phyloP scores from a whole-genome alignment of 1,140 invertebrate species.

The Pectinophora gossypiella region DNA sequence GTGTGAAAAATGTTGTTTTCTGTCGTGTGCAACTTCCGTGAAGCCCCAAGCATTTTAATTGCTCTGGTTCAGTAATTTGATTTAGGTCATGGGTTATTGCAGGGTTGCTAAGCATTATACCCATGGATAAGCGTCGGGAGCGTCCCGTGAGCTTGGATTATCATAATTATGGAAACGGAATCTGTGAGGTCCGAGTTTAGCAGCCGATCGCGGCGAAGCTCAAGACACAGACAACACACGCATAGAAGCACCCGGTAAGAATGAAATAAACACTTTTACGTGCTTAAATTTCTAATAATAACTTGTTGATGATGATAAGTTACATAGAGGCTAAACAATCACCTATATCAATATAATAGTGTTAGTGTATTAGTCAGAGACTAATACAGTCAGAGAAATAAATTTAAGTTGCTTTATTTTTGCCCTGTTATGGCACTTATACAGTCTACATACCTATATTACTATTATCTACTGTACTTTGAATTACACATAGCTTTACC shows the following conservation, averaged over 20 bases:
- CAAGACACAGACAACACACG: constrained; percentile 76
- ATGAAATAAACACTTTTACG: no score
- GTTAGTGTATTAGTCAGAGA: no score
- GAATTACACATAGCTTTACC: no score
- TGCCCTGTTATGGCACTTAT: no score
- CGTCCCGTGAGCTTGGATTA: constrained; percentile 22
- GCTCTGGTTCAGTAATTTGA: constrained; percentile 47
- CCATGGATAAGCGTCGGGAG: constrained; percentile 48
- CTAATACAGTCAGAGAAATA: no score
- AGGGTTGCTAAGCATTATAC: constrained; percentile 39
- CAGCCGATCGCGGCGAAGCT: constrained; percentile 77
- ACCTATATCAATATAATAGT: no score
- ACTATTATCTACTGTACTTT: no score
- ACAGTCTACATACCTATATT: no score
- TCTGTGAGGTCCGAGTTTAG: constrained; percentile 79
- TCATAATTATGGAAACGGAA: constrained; percentile 77
- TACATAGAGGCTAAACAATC: no score
- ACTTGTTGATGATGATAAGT: no score
- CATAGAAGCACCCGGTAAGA: constrained; percentile 77
- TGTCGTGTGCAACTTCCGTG: constrained; percentile 39
- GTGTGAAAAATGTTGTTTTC: constrained; percentile 23
- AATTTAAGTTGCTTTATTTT: no score
- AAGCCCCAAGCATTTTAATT: constrained; percentile 58
- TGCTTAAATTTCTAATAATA: no score
- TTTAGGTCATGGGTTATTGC: constrained; percentile 40